A percentile compares a stretch with the other conserved stretches of the same genome.
These are phyloP conservation scores for Microvelia longipes DNA, from an alignment of 1,140 invertebrate species.

Conservation along the genomic window DNA sequence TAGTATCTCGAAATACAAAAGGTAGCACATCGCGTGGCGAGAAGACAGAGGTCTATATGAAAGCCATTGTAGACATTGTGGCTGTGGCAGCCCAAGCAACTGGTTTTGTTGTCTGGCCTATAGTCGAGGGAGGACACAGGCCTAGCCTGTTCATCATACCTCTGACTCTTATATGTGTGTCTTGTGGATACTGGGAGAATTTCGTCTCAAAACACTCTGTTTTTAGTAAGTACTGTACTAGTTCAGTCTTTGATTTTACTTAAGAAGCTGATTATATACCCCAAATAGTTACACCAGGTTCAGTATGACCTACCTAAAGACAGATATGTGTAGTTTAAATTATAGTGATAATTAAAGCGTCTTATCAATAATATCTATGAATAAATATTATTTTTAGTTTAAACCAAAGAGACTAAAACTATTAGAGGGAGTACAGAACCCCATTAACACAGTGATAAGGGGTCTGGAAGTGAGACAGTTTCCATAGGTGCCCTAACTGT, in stretches of 20 bases:
- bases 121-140: constrained; percentile 41
- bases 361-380: no score
- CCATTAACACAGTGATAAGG: no score
- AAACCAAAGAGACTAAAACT: no score
- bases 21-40: constrained; percentile 28
- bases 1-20: constrained; percentile 61
- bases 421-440: no score
- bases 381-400: no score
- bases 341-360: no score
- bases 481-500: no score
- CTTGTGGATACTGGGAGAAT: constrained; percentile 93
- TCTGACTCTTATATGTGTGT: constrained; percentile 64
- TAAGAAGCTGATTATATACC: no score
- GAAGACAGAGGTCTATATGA: constrained; percentile 48
- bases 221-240: constrained; percentile 36
- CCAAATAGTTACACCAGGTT: no score
- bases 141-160: constrained; percentile 67
- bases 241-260: constrained; percentile 7
- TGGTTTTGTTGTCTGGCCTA: constrained; percentile 77
- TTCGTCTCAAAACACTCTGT: constrained; percentile 72
- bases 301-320: neutral
- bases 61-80: constrained; percentile 64
- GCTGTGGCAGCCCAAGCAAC: constrained; percentile 73
- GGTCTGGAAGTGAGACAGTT: no score
- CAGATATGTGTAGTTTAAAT: no score